Base-by-base conservation (phyloP, 2,113 vertebrate species). In the Echinops telfairi region DNA sequence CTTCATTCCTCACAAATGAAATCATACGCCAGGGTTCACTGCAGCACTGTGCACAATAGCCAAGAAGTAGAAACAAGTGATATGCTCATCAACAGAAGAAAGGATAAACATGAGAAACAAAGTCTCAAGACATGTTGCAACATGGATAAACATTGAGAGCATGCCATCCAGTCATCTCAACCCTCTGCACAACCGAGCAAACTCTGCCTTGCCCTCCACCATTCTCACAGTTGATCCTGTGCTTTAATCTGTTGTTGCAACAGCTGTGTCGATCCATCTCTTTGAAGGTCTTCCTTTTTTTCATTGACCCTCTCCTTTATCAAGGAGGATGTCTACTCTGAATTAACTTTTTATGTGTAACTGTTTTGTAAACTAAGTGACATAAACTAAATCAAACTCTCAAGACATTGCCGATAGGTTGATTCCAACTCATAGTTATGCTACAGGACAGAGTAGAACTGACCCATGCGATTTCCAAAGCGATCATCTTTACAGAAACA, bases 311-410 rank as follows among this genome's bases (percentile, higher is more conserved):
- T 62, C 60, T 62, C 16, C 60, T 62, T 62, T 22, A 62, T 22
- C 17, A 62, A 62, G 22, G 5, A 20, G 7, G 60, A 62, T 62
- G 60, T 62, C 60, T 62, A 71, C 86, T 86, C 66, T 76, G 47
- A 86, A 33, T 92, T 73, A 93, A 57, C 77, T 79, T 82, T 93
- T 80, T 76, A 83, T 92, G 19, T 64, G 23, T 76, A n/a, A 83
- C 4, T 25, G 12, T 93, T 86, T 85, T 23, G 1, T 60, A 66
- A 38, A 3, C 9, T 66, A 66, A 66, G 23, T 27, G 25, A 66
- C 23, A 27, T 25, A 66, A 66, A 62, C 20, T 5, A 31, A 14
- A 68, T 10, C 29, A 68, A 68, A 68, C 12, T 11, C 3, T 25
- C 66, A 68, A 68, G 22, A 66, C 8, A 66, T 9, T n/a, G 66